Evolutionary conservation across 1,140 invertebrate genomes (phyloP), one percentile per base, ranked within the genome.

Genomic region (Drosophila elegans): DNA sequence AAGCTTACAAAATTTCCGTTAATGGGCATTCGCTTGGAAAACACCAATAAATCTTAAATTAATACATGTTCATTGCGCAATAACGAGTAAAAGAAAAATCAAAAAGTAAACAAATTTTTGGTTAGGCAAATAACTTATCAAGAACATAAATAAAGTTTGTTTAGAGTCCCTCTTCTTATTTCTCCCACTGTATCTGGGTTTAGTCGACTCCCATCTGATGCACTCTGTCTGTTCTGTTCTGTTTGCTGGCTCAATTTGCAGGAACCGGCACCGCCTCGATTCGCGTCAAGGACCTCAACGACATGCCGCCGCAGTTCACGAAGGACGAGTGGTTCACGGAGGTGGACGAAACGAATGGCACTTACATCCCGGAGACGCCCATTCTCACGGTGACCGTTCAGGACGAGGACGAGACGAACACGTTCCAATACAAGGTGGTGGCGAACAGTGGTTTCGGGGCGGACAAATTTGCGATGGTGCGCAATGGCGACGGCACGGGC

Each of bases 321-420:
- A 95, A 95, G 79, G 94, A 94, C 55, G 94, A 95, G 67, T 95
- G 95, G 94, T 94, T 93, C 62, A 94, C 95, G 10, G 94, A 95
- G 80, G 95, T 95, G 56, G 94, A 95, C 72, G 95, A 95, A 83
- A 95, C 94, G 27, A 94, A 95, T 85, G 95, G 95, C 38, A 93
- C 93, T 21, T 89, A 78, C 29, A 92, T 95, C 36, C 95, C 95
- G n/a, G 94, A 95, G 52, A 93, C 93, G 25, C 94, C 95, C 16
- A 95, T 95, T 38, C 90, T 95, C 3, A 94, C 94, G 1, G 94
- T 95, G 0, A 95, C 94, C 0, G 95, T 95, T 7, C 94, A 95
- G 81, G 95, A 95, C 79, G 94, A 94, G 73, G 95, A 95, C 73
- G 95, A 95, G 73, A 95, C 94, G 1, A 95, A 95, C 78, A 93